Percentiles rank a stretch among this genome's conserved stretches.
These are phyloP conservation scores for Ptilonorhynchus violaceus DNA, from an alignment of 2,113 vertebrate genomes.

Conservation along the genomic window DNA sequence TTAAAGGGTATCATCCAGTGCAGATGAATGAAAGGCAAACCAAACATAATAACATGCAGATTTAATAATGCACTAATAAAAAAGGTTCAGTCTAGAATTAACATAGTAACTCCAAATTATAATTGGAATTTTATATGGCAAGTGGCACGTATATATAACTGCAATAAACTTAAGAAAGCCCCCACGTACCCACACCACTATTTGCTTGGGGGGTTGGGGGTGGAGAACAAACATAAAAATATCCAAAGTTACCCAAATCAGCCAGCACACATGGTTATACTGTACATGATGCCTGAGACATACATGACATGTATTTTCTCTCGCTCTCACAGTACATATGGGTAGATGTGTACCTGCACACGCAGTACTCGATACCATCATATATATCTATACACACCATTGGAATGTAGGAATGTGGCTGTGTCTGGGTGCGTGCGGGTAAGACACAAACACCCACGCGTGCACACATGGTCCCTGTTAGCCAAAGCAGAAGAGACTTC, in stretches of 20 bases:
- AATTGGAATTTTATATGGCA: background rate
- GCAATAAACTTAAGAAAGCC: background rate
- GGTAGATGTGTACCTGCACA: background rate
- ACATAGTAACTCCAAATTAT: background rate
- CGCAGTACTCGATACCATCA: background rate
- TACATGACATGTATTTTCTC: background rate
- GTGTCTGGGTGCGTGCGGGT: rapidly evolving
- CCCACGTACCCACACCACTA: background rate
- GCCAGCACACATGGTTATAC: background rate
- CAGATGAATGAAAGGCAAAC: background rate
- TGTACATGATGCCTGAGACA: background rate
- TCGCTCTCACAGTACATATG: background rate
- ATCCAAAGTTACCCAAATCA: background rate
- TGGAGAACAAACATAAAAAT: background rate
- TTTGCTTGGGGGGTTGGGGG: background rate
- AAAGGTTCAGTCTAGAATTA: background rate
- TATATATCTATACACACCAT: background rate
- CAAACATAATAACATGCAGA: background rate
- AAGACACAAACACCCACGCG: background rate
- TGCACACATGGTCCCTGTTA: background rate
- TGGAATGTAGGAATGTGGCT: background rate
- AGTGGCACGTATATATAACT: background rate
- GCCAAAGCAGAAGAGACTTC: conserved; percentile 44
- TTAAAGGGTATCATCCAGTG: conserved; percentile 46
- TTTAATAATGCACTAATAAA: conserved; percentile 47